Evolutionary conservation across 2,888 invertebrate species (phyloP).

Genomic region (Cecidostiba fungosa): DNA sequence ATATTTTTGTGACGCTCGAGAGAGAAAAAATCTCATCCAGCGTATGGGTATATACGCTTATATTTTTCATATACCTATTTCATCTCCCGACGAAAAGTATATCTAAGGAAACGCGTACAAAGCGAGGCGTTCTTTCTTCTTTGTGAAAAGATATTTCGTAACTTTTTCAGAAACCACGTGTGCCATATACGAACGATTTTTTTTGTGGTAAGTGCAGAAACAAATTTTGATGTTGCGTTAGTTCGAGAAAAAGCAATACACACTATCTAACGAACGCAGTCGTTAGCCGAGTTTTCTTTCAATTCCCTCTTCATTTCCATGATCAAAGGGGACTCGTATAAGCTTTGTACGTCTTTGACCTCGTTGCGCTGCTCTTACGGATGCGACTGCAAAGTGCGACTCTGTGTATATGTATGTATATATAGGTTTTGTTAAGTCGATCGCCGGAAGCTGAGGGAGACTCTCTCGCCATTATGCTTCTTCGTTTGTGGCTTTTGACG

Average conservation of each 20-base stretch:
- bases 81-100: neutral
- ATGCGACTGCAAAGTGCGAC: neutral
- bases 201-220: no score
- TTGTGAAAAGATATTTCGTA: neutral
- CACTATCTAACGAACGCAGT: neutral
- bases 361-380: neutral
- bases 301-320: constrained; percentile 8
- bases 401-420: neutral
- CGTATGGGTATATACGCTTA: neutral
- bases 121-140: neutral
- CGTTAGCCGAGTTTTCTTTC: constrained; percentile 6
- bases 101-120: neutral
- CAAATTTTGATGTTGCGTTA: no score
- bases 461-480: neutral
- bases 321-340: constrained; percentile 4
- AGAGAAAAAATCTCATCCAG: neutral
- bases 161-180: neutral
- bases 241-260: no score
- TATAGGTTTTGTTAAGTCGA: constrained; percentile 30
- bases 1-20: neutral
- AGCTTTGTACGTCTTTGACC: constrained; percentile 32
- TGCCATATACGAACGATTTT: no score
- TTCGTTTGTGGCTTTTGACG: neutral
- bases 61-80: neutral
- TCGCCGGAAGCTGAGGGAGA: constrained; percentile 21